Percentiles rank a stretch among this genome's conserved stretches.
phyloP scores from a whole-genome alignment of 2,797 vertebrate genomes.

The Scyliorhinus canicula region DNA sequence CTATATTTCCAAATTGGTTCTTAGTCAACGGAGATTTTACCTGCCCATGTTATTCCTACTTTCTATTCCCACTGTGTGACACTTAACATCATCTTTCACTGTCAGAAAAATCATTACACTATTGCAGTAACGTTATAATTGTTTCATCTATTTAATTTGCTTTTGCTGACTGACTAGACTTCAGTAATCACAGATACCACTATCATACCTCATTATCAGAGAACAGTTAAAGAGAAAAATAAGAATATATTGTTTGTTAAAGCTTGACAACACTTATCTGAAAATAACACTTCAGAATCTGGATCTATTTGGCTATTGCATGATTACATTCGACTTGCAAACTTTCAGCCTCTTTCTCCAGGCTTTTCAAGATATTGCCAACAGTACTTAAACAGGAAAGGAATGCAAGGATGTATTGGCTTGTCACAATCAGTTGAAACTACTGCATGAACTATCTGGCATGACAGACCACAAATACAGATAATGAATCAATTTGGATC shows the following conservation, averaged over 20 bases:
- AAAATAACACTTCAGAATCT: neutral
- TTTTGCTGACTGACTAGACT: neutral
- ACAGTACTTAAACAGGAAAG: neutral
- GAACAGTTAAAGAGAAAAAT: neutral
- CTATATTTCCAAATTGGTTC: neutral
- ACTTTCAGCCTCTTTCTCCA: neutral
- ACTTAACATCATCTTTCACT: neutral
- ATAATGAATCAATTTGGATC: conserved; percentile 15
- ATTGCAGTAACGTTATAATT: neutral
- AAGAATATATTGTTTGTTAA: neutral
- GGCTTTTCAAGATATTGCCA: neutral
- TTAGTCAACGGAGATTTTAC: neutral
- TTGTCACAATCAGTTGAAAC: conserved; percentile 24
- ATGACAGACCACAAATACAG: conserved; percentile 3
- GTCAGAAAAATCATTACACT: no score
- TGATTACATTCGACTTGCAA: neutral
- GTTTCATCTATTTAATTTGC: neutral
- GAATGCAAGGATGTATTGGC: neutral
- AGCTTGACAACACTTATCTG: neutral
- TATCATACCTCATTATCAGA: neutral
- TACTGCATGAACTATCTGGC: neutral
- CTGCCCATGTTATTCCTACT: neutral
- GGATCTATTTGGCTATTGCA: neutral
- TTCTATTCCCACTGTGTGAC: neutral
- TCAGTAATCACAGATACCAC: neutral